phyloP scores from a whole-genome alignment of 2,888 invertebrate species.

The Thereva unica region DNA sequence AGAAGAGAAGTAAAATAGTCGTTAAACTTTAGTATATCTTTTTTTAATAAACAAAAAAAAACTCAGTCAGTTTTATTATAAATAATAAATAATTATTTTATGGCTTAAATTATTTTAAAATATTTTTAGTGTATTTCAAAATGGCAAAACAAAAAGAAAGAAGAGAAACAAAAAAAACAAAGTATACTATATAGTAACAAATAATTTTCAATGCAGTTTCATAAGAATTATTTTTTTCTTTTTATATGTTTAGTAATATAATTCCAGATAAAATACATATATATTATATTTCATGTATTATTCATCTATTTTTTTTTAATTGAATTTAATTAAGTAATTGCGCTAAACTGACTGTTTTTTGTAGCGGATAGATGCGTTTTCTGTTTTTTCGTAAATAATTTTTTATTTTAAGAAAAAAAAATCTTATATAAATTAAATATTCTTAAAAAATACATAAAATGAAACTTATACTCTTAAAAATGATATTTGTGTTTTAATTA shows the following conservation, averaged over 20 bases:
- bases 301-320: no score
- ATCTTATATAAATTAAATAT: conserved; percentile 34
- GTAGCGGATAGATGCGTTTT: conserved; percentile 31
- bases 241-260: no score
- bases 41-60: not conserved
- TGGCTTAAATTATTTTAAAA: conserved; percentile 31
- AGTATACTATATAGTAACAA: no score
- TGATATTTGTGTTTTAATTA: not conserved
- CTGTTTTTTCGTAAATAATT: conserved; percentile 30
- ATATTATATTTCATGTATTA: no score
- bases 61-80: conserved; percentile 26
- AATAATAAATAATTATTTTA: conserved; percentile 19
- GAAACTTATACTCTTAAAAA: conserved; percentile 32
- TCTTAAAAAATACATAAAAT: conserved; percentile 33
- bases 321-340: conserved; percentile 21
- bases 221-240: no score
- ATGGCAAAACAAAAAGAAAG: no score
- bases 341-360: conserved; percentile 31
- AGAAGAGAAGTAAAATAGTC: conserved; percentile 2
- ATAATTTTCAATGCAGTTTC: no score
- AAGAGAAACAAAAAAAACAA: no score
- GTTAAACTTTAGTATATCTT: conserved; percentile 29
- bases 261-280: no score
- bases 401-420: conserved; percentile 27
- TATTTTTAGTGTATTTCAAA: conserved; percentile 11